These are phyloP conservation scores for Anorthoa munda DNA, from an alignment of 2,888 invertebrate species.

Conservation along the genomic window DNA sequence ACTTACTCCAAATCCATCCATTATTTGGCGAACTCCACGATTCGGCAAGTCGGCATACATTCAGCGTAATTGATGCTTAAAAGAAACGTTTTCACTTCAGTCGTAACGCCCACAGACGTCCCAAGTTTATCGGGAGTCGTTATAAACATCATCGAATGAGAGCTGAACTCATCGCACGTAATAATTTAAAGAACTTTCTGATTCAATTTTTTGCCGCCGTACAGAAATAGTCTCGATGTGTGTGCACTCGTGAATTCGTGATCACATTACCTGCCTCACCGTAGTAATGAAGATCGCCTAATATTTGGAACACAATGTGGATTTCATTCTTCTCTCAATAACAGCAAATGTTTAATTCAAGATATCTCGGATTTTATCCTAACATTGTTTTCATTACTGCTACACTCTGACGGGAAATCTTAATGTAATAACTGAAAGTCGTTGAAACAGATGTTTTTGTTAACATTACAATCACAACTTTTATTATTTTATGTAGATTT, in stretches of 20 bases:
- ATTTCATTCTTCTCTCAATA: conserved; percentile 20
- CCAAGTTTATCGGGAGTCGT: conserved; percentile 37
- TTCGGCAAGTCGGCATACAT: conserved; percentile 11
- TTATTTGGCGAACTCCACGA: conserved; percentile 14
- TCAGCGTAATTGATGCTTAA: conserved; percentile 48
- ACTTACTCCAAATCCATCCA: conserved; percentile 44
- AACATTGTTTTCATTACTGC: conserved; percentile 25
- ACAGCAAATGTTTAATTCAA: conserved; percentile 2
- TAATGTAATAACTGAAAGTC: background rate
- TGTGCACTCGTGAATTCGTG: conserved; percentile 44
- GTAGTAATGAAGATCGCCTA: conserved; percentile 17
- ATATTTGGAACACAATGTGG: background rate
- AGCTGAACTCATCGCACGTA: conserved; percentile 67
- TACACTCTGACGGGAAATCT: background rate
- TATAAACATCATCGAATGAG: conserved; percentile 61
- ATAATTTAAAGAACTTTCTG: conserved; percentile 68
- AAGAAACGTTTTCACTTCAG: conserved; percentile 31
- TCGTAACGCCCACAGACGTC: conserved; percentile 32
- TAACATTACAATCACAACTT: conserved; percentile 14
- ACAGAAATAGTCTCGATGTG: conserved; percentile 75
- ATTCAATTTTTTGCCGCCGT: conserved; percentile 58
- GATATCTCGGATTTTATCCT: background rate
- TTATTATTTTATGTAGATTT: conserved; percentile 27
- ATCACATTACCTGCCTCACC: conserved; percentile 47
- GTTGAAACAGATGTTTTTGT: conserved; percentile 20